Evolutionary conservation across 2,888 invertebrate genomes (phyloP), one percentile per base, ranked within the genome.

Genomic region (Rhingia rostrata): DNA sequence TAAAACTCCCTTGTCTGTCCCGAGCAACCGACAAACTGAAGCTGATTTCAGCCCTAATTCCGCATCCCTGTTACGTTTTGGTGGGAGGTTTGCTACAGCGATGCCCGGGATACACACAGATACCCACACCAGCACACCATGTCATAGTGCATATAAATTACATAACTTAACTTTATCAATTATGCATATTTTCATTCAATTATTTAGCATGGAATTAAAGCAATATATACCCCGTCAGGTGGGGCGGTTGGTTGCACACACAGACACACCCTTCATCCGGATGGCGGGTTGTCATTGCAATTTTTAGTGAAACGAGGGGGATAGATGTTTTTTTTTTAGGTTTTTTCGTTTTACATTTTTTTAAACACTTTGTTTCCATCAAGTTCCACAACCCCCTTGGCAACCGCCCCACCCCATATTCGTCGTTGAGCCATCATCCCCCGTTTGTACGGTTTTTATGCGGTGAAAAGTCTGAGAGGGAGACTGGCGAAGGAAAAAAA

Each of bases 121-220:
- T 14, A 58, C 10, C 22, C 32, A 64, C 30, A 43, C 37, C 56
- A 58, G 22, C 22, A 58, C 41, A 56, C 49, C 60, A 37, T 35
- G 51, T 43, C 61, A 80, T 74, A 75, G 84, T 84, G 80, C 84
- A 84, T 84, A 85, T 81, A 85, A 81, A 85, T 86, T 86, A 85
- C 77, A 84, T 81, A 86, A 72, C 82, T 81, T 85, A 86, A 86
- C 83, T 86, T 80, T 79, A 82, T 86, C 86, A 86, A 86, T 86
- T 86, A 86, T 86, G 86, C 86, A 86, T 86, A 86, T 86, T 86
- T 86, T 86, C 86, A 86, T 86, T 86, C 79, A 86, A 86, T 86
- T 86, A 86, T 86, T 86, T 86, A 86, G 83, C 79, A 83, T 77
- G 79, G 86, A 79, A 82, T 82, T 86, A 82, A 86, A 86, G 82